A percentile compares a stretch with the other conserved stretches of the same genome.
Evolutionary conservation across 2,888 invertebrate species (phyloP).

Genomic region (Andrena hattorfiana): DNA sequence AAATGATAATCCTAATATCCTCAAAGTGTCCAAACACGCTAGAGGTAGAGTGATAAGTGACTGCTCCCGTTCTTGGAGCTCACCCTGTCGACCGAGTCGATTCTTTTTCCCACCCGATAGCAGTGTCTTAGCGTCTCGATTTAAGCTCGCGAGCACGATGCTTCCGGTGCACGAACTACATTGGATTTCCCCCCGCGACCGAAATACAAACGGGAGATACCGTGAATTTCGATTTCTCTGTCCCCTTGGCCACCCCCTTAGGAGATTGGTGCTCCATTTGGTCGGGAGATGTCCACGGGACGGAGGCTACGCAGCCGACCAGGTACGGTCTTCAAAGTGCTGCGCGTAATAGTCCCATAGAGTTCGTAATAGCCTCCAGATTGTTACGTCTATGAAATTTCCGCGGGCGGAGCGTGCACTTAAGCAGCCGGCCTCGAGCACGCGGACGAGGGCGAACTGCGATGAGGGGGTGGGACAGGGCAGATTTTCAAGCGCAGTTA

Average conservation of each 20-base stretch:
- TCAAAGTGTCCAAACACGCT: no score
- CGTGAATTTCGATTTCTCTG: conserved; percentile 38
- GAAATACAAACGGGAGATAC: not conserved
- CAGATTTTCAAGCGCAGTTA: conserved; percentile 44
- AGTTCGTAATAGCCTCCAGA: conserved; percentile 65
- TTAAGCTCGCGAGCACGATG: not conserved
- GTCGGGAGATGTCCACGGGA: conserved; percentile 18
- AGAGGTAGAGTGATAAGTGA: no score
- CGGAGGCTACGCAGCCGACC: not conserved
- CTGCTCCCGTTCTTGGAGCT: no score
- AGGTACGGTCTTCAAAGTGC: conserved; percentile 41
- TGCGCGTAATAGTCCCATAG: conserved; percentile 65
- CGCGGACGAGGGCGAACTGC: conserved; percentile 20
- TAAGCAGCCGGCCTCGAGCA: conserved; percentile 49
- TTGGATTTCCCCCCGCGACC: not conserved
- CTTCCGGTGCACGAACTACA: not conserved
- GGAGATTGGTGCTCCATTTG: not conserved
- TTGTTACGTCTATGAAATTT: conserved; percentile 69
- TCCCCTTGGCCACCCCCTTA: not conserved
- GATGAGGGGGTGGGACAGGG: not conserved
- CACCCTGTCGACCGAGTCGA: not conserved
- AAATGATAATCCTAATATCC: no score
- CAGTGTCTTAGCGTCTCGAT: not conserved
- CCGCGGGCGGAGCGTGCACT: conserved; percentile 56
- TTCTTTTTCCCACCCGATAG: no score